Evolutionary conservation across 2,113 vertebrate genomes (phyloP), one percentile per base, ranked within the genome.

Genomic region (Alectura lathami): DNA sequence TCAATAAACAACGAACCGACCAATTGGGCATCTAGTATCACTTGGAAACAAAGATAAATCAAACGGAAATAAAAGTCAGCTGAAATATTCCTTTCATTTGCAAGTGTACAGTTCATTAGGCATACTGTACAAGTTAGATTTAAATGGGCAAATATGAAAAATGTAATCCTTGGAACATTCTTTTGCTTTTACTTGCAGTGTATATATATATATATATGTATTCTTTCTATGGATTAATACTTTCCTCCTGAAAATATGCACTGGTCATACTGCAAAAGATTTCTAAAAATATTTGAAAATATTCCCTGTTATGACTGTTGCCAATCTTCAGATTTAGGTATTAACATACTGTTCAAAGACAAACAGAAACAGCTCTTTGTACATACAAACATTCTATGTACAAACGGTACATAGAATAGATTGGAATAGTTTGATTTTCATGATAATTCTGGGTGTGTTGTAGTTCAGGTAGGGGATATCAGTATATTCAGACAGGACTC

Each of bases 211-310:
- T 76, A 76, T 72, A 68, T 5, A 1, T 50, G 7, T 29, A 50
- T 56, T 80, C 3, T n/a, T 74, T 54, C 69, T 57, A 27, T 84
- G n/a, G 6, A 57, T 78, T 48, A 63, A 5, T 78, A 67, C 8
- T 43, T 70, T 69, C n/a, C 21, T 69, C 12, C 16, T 63, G 8
- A 43, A 62, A 88, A 32, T 59, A 84, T 40, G 11, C 10, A 34
- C 16, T 24, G 21, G 9, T 60, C 36, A 53, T 9, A 48, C 32
- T 0, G 0, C 4, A 53, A 36, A 74, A 63, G 14, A 36, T 2
- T 57, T 36, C 21, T 62, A 18, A 93, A 91, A 64, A 23, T 59
- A 22, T 60, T 60, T 60, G 23, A 26, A 23, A 64, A 42, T 68
- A 83, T 76, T 68, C 59, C 17, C 60, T 14, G 8, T 74, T 70